phyloP scores from a whole-genome alignment of 2,888 invertebrate genomes.

The Ochropleura leucogaster region DNA sequence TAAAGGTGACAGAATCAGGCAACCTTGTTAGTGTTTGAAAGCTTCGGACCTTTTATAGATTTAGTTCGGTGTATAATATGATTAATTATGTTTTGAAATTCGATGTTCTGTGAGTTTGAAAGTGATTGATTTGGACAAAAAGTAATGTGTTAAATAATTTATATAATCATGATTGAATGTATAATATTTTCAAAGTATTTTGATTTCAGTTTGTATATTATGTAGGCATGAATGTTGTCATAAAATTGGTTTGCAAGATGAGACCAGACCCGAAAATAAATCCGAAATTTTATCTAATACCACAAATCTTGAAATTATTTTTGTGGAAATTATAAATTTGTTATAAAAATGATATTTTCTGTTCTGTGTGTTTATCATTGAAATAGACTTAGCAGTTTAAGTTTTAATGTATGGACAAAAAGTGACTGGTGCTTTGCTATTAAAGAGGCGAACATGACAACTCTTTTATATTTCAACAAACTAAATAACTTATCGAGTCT shows the following conservation, averaged over 20 bases:
- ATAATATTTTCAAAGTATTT: not conserved
- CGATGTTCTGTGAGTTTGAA: not conserved
- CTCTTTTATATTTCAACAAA: not conserved
- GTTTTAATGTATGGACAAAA: not conserved
- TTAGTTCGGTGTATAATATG: slow-evolving; percentile 25
- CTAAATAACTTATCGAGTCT: not conserved
- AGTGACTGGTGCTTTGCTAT: not conserved
- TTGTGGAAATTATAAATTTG: not conserved
- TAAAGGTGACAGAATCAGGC: slow-evolving; percentile 38
- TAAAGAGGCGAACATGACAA: not conserved
- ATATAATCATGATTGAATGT: not conserved
- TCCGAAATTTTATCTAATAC: not conserved
- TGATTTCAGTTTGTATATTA: not conserved
- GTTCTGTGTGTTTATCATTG: no score
- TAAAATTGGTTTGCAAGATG: not conserved
- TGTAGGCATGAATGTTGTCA: not conserved
- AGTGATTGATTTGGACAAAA: not conserved
- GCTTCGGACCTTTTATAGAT: slow-evolving; percentile 23
- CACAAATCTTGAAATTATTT: not conserved
- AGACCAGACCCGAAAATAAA: not conserved
- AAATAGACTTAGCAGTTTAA: not conserved
- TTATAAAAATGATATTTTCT: no score
- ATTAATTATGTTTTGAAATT: slow-evolving; percentile 20
- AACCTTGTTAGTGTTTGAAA: slow-evolving; percentile 32
- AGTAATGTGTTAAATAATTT: not conserved